Conservation (phyloP, 2,888 invertebrate genomes). For the Pheosia gnoma region DNA sequence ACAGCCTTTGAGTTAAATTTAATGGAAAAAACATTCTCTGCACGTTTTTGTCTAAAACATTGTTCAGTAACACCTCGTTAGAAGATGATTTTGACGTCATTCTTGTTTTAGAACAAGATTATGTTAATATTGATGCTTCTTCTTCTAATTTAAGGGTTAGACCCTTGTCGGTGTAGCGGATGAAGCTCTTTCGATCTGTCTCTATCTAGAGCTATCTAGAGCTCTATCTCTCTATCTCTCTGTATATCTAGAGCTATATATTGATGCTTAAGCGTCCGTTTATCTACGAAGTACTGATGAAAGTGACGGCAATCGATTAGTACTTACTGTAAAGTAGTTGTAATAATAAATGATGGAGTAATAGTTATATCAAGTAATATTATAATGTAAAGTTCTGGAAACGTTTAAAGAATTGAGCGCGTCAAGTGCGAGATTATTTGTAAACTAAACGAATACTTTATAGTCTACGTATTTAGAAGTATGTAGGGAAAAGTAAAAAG, state of each 20-base stretch:
- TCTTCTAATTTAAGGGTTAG: no score
- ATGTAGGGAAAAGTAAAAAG: no score
- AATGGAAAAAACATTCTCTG: slow-evolving; percentile 8
- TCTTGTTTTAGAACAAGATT: neutral
- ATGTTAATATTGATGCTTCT: neutral
- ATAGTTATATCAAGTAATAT: neutral
- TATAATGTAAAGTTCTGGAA: neutral
- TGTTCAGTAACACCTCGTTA: slow-evolving; percentile 1
- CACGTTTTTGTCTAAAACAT: slow-evolving; percentile 6
- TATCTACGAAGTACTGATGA: neutral
- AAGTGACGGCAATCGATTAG: neutral
- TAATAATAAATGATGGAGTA: neutral
- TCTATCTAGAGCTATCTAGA: no score
- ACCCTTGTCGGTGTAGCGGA: no score
- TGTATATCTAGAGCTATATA: no score
- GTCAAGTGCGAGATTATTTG: no score
- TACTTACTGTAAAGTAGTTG: neutral
- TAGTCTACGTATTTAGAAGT: no score
- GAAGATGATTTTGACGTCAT: slow-evolving; percentile 3
- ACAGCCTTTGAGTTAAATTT: slow-evolving; percentile 6
- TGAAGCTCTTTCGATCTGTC: no score
- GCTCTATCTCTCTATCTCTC: no score
- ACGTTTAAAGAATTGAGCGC: no score
- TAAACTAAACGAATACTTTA: no score
- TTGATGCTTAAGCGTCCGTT: neutral